A percentile compares a stretch with the other conserved stretches of the same genome.
Evolutionary conservation across 2,797 vertebrate genomes (phyloP).

Genomic region (Anabas testudineus): DNA sequence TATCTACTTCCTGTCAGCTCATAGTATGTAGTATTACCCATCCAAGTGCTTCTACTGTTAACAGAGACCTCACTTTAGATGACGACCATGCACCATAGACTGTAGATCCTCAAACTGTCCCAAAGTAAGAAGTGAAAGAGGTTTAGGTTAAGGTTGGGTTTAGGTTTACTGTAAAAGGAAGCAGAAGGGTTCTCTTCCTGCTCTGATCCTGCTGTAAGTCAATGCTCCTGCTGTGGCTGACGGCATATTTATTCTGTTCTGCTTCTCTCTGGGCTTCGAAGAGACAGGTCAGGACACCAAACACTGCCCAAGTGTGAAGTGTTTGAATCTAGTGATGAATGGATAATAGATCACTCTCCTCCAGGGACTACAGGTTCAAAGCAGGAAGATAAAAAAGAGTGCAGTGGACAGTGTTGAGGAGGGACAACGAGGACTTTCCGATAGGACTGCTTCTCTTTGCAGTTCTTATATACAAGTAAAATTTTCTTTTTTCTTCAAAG

Average conservation of each 20-base stretch:
- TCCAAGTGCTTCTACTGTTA: neutral
- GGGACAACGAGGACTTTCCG: slow-evolving; percentile 1
- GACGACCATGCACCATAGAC: neutral
- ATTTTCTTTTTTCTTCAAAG: neutral
- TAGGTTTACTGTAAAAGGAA: slow-evolving; percentile 9
- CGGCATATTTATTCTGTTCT: slow-evolving; percentile 72
- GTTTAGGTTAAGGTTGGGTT: slow-evolving; percentile 9
- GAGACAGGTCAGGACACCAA: slow-evolving; percentile 52
- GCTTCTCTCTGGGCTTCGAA: slow-evolving; percentile 40
- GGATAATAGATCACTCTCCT: slow-evolving; percentile 33
- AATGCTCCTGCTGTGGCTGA: slow-evolving; percentile 29
- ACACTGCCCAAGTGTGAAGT: slow-evolving; percentile 52
- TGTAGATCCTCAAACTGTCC: slow-evolving; percentile 6
- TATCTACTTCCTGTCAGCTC: neutral
- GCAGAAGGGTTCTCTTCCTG: slow-evolving; percentile 42
- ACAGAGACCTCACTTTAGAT: neutral
- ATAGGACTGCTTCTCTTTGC: neutral
- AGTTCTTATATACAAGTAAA: neutral
- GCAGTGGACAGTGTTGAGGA: slow-evolving; percentile 21
- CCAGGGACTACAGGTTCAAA: slow-evolving; percentile 30
- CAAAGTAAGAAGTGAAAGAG: slow-evolving; percentile 6
- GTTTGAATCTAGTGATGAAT: slow-evolving; percentile 71
- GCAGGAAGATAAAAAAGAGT: slow-evolving; percentile 37
- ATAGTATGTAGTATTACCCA: neutral
- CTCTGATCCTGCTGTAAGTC: slow-evolving; percentile 62